Conservation (phyloP, 2,888 invertebrate genomes). For the Ectropis crepuscularia region DNA sequence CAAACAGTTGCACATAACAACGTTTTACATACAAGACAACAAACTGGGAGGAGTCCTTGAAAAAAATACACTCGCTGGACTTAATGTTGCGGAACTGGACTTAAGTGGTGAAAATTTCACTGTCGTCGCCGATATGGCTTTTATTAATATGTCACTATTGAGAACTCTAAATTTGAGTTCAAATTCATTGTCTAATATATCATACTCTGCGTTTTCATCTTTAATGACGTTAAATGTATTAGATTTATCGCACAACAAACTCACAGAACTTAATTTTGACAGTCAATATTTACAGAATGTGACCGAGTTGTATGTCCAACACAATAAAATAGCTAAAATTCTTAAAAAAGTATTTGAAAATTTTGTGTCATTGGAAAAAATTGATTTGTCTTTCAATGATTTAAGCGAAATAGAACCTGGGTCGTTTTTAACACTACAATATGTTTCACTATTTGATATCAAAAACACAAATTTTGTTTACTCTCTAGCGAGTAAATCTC, state of each 20-base stretch:
- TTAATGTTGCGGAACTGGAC: too few species aligned
- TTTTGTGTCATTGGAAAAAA: constrained; percentile 18
- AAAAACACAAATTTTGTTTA: constrained; percentile 28
- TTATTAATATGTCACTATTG: constrained; percentile 27
- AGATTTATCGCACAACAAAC: constrained; percentile 36
- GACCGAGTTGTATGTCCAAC: constrained; percentile 16
- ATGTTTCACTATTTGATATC: constrained; percentile 18
- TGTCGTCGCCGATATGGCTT: too few species aligned
- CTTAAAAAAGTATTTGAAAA: constrained; percentile 20
- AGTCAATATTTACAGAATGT: constrained; percentile 27
- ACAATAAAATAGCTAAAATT: constrained; percentile 33
- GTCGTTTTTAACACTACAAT: constrained; percentile 26
- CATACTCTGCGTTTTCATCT: constrained; percentile 28
- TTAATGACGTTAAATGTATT: constrained; percentile 22
- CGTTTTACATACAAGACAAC: too few species aligned
- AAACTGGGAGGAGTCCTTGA: too few species aligned
- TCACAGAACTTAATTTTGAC: constrained; percentile 29
- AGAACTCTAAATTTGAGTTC: constrained; percentile 30
- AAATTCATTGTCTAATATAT: constrained; percentile 30
- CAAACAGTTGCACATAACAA: too few species aligned
- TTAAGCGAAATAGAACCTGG: constrained; percentile 27
- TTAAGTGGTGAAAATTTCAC: too few species aligned
- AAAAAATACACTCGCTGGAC: too few species aligned
- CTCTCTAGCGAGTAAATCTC: constrained; percentile 24
- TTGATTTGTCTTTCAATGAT: constrained; percentile 36